These are phyloP conservation scores for Microtus richardsoni DNA, from an alignment of 2,113 vertebrate species.

Conservation along the genomic window DNA sequence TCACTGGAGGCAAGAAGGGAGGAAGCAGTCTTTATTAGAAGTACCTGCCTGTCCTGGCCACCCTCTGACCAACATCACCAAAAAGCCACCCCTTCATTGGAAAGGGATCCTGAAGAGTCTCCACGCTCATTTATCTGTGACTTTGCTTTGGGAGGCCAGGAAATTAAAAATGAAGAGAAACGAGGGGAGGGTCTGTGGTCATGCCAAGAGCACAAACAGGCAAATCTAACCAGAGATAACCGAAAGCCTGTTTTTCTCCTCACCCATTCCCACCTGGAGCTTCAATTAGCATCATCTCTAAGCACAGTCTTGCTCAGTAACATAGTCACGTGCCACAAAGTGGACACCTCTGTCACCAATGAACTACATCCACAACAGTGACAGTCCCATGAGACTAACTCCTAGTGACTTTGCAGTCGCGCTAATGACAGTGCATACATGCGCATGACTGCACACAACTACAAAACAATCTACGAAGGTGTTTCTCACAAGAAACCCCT, in stretches of 20 bases:
- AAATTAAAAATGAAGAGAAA: not conserved
- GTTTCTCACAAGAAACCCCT: not conserved
- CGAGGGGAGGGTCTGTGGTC: not conserved
- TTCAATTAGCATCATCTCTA: not conserved
- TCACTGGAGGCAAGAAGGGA: not conserved
- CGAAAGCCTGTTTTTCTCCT: not conserved
- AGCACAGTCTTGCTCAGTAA: not conserved
- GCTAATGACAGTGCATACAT: not conserved
- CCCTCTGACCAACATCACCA: not conserved
- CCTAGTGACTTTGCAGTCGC: too few species aligned
- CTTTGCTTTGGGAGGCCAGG: not conserved
- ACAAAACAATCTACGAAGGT: not conserved
- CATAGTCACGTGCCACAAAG: not conserved
- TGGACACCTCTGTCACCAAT: too few species aligned
- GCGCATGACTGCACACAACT: not conserved
- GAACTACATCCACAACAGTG: not conserved
- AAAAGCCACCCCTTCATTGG: not conserved
- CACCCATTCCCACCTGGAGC: not conserved
- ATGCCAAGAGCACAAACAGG: not conserved
- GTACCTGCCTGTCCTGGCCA: not conserved
- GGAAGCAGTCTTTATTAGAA: not conserved
- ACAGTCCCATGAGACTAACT: too few species aligned
- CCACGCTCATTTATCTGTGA: not conserved
- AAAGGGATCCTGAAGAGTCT: not conserved
- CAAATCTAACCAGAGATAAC: not conserved